These are phyloP conservation scores for Lasiurus borealis DNA, from an alignment of 2,113 vertebrate species.

Conservation along the genomic window DNA sequence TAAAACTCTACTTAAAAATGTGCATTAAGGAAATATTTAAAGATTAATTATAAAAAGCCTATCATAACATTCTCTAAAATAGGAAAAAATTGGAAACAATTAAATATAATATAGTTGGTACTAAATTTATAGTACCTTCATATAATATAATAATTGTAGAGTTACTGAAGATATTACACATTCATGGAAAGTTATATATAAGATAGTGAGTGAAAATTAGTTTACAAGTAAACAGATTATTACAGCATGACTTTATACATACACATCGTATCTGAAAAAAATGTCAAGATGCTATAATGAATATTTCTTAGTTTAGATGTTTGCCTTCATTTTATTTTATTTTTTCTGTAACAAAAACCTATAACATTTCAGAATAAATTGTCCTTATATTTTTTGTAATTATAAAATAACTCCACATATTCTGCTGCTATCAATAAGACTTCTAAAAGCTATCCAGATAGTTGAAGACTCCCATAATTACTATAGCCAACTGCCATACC, in stretches of 20 bases:
- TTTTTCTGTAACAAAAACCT: not conserved
- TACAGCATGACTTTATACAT: not conserved
- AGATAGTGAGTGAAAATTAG: not conserved
- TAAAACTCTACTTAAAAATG: not conserved
- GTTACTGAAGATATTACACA: not conserved
- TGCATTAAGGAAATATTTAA: conserved; percentile 25
- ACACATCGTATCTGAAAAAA: not conserved
- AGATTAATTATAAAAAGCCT: conserved; percentile 20
- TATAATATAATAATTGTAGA: not conserved
- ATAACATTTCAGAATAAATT: conserved; percentile 33
- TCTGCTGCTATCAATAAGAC: not conserved
- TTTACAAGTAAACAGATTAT: not conserved
- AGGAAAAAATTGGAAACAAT: not conserved
- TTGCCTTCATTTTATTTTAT: not conserved
- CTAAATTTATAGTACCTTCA: not conserved
- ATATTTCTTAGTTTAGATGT: not conserved
- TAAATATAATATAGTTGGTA: not conserved
- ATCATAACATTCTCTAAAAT: not conserved
- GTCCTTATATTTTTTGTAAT: not conserved
- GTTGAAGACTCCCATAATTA: not conserved
- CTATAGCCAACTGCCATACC: not conserved
- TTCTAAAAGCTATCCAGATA: not conserved
- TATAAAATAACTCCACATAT: conserved; percentile 9
- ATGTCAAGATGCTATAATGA: not conserved
- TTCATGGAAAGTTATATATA: conserved; percentile 1